Evolutionary conservation across 2,888 invertebrate genomes (phyloP).

Genomic region (Stenotaenia linearis): DNA sequence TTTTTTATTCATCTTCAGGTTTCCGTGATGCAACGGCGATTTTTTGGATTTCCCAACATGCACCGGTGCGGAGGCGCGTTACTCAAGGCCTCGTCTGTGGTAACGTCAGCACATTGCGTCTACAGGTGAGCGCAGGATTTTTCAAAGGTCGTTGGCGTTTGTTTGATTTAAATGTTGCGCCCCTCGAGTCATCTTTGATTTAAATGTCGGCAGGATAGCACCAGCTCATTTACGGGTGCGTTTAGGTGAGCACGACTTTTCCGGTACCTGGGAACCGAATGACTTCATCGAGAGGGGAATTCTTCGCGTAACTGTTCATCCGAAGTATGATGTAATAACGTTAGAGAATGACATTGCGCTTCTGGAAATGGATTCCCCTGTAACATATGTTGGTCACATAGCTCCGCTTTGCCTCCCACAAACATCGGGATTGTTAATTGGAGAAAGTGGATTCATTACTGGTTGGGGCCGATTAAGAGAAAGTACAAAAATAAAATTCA

Average conservation of each 20-base stretch:
- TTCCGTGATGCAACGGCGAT: constrained; percentile 26
- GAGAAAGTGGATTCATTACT: background rate
- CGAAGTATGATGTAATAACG: constrained; percentile 7
- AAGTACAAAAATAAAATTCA: background rate
- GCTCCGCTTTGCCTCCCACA: constrained; percentile 27
- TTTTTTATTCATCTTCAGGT: constrained; percentile 21
- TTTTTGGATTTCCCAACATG: constrained; percentile 1
- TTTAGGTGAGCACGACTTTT: constrained; percentile 28
- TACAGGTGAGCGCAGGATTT: constrained; percentile 26
- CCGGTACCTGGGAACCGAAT: constrained; percentile 26
- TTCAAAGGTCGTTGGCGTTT: constrained; percentile 3
- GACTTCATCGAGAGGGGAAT: background rate
- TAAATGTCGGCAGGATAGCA: background rate
- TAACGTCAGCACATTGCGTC: constrained; percentile 31
- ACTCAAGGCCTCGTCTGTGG: constrained; percentile 19
- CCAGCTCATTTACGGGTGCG: constrained; percentile 14
- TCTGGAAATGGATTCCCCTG: constrained; percentile 12
- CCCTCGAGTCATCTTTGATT: constrained; percentile 19
- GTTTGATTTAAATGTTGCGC: background rate
- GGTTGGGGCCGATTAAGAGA: constrained; percentile 31
- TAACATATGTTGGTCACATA: constrained; percentile 13
- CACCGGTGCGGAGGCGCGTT: constrained; percentile 31
- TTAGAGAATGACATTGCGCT: constrained; percentile 30
- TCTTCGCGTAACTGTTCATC: background rate
- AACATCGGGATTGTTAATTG: background rate